Evolutionary conservation across 2,888 invertebrate species (phyloP), one percentile per base, ranked within the genome.

Genomic region (Agrilus mali): DNA sequence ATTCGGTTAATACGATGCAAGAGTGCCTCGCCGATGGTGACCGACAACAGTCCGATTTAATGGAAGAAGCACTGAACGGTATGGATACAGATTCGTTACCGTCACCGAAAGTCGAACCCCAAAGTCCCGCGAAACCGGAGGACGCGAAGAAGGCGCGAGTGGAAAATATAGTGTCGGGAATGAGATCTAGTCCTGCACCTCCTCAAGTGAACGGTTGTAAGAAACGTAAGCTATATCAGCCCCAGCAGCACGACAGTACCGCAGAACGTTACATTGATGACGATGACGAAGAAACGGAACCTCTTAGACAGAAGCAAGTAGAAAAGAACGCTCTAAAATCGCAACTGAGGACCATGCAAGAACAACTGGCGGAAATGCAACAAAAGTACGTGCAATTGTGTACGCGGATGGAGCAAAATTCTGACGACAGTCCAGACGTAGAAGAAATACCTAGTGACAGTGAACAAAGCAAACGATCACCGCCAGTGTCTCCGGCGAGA

Each of bases 191-290:
- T 62, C 88, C 88, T 33, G 85, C 82, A 49, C 82, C 83, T 16
- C 75, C 78, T 1, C 81, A 83, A 64, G 86, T 87, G 54, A 92
- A 92, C 68, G 92, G 93, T 39, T 93, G 92, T 69, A 93, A 93
- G 67, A 96, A 96, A 68, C 78, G 95, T 38, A 96, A 96, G 68
- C 74, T 94, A 27, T 94, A 94, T 63, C 92, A 93, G 60, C 95
- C 95, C 10, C 92, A 93, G 66, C 94, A 94, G 61, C 90, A 93
- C 66, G 86, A 86, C 60, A 80, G 79, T 42, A 67, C 77, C 40
- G 75, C 76, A 44, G 73, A 74, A 46, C 57, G 67, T 50, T 81
- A 80, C 53, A 82, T 82, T 47, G 84, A 82, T 46, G 86, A 84
- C 52, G 84, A 86, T 55, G 82, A 82, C 54, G 76, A 80, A 55